Percentiles rank a stretch among this genome's conserved stretches.
Evolutionary conservation across 2,888 invertebrate species (phyloP).

Genomic region (Pachliopta kotzebuea): DNA sequence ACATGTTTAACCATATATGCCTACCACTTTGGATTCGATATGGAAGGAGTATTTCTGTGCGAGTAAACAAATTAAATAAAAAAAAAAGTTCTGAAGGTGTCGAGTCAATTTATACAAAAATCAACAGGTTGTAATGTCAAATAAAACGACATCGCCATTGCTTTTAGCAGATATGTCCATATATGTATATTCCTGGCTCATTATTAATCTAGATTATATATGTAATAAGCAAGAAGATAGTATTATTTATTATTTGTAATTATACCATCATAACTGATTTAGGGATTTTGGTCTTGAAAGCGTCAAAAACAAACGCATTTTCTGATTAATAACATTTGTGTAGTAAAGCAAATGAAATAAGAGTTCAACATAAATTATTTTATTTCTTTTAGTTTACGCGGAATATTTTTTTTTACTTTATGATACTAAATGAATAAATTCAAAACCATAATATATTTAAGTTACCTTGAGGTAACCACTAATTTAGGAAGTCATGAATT

Average conservation of each 20-base stretch:
- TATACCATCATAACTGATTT: neutral
- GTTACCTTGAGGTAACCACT: constrained; percentile 13
- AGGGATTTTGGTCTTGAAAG: too few relatives aligned
- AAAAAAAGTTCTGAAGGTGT: constrained; percentile 1
- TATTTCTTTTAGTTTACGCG: too few relatives aligned
- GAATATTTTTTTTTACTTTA: too few relatives aligned
- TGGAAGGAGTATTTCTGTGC: constrained; percentile 6
- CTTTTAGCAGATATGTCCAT: neutral
- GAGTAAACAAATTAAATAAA: constrained; percentile 1
- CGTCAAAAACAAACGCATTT: too few relatives aligned
- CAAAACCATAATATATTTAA: neutral
- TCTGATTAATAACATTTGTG: too few relatives aligned
- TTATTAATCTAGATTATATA: neutral
- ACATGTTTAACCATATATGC: constrained; percentile 16
- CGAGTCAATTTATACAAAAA: constrained; percentile 4
- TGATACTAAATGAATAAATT: too few relatives aligned
- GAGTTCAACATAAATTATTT: too few relatives aligned
- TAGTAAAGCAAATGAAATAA: too few relatives aligned
- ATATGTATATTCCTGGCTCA: neutral
- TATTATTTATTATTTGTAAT: neutral
- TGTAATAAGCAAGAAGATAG: neutral
- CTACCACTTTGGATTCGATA: constrained; percentile 7
- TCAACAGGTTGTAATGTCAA: neutral
- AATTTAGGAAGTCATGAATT: constrained; percentile 17
- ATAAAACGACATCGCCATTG: neutral